Conservation (phyloP, 2,113 vertebrate species). For the Lagopus muta region DNA sequence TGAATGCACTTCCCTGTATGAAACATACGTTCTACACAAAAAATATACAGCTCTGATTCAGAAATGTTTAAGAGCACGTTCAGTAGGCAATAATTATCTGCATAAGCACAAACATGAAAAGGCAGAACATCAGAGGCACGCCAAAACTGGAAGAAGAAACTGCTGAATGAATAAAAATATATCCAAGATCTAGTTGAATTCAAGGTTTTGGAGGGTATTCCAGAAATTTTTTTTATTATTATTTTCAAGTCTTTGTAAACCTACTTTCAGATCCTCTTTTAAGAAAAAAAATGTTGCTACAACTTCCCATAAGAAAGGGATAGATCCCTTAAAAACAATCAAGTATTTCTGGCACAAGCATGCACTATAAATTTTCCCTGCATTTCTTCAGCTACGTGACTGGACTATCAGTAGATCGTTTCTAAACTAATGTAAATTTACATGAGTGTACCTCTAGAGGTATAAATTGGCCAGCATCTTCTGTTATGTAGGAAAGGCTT, state of each 20-base stretch:
- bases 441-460: not conserved
- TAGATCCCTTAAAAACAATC: not conserved
- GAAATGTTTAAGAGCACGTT: not conserved
- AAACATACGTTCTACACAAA: not conserved
- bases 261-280: not conserved
- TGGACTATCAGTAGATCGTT: constrained; percentile 6
- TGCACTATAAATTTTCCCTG: not conserved
- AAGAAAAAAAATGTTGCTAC: not conserved
- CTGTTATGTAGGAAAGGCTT: not conserved
- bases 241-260: not conserved
- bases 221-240: not conserved
- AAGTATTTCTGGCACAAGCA: not conserved
- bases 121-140: not conserved
- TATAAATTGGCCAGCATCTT: not conserved
- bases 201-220: not conserved
- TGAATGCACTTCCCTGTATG: not conserved
- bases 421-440: not conserved
- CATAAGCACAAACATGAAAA: not conserved
- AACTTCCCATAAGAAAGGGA: not conserved
- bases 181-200: not conserved
- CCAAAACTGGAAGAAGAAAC: not conserved
- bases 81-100: not conserved
- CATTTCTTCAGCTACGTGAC: not conserved
- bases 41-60: not conserved
- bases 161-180: not conserved